Percentiles rank a stretch among this genome's conserved stretches.
phyloP scores from a whole-genome alignment of 2,113 vertebrate genomes.

The Pluvialis apricaria region DNA sequence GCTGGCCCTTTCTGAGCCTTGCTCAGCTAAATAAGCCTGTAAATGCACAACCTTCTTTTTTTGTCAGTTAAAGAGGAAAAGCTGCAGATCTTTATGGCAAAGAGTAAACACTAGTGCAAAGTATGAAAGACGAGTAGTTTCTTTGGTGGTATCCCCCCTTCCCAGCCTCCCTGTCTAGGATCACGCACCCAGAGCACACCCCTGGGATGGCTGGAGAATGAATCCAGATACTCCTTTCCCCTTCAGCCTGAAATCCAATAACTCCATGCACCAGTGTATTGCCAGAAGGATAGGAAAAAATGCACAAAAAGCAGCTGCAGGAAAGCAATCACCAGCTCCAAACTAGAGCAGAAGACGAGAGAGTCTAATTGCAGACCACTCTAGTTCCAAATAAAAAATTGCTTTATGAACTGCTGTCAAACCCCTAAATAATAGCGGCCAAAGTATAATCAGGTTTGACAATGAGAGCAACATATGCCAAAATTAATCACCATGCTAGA shows the following conservation, averaged over 20 bases:
- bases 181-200: neutral
- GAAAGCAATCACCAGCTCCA: neutral
- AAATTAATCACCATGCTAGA: neutral
- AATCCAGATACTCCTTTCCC: neutral
- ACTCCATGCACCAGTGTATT: neutral
- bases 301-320: neutral
- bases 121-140: neutral
- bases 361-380: neutral
- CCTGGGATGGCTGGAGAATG: neutral
- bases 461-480: neutral
- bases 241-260: constrained; percentile 23
- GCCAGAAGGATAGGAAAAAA: neutral
- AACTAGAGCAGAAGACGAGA: neutral
- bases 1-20: neutral
- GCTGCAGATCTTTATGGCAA: neutral
- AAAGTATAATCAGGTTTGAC: neutral
- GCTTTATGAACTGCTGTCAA: constrained; percentile 3
- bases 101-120: neutral
- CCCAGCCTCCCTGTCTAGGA: neutral
- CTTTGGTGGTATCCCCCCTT: neutral
- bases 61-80: neutral
- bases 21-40: neutral
- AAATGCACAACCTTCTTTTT: neutral
- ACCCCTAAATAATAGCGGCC: neutral
- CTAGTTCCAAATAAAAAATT: constrained; percentile 1